A percentile compares a stretch with the other conserved stretches of the same genome.
These are phyloP conservation scores for Blastobasis adustella DNA, from an alignment of 2,888 invertebrate species.

Conservation along the genomic window DNA sequence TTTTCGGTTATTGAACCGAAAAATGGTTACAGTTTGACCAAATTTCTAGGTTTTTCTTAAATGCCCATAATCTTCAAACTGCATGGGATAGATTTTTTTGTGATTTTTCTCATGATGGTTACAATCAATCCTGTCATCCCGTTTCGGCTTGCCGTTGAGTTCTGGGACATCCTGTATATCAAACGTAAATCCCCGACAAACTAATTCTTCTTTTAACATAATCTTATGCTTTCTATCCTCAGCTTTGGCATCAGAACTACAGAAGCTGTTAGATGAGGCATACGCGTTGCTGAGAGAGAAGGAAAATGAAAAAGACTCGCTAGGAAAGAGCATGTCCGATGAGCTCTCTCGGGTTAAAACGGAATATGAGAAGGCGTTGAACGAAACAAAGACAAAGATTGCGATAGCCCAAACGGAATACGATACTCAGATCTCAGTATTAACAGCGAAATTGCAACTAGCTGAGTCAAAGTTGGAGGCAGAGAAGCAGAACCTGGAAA, in stretches of 20 bases:
- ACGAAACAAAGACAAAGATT: slow-evolving; percentile 76
- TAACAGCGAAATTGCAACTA: slow-evolving; percentile 69
- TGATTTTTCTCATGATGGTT: no score
- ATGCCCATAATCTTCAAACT: no score
- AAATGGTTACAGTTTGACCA: no score
- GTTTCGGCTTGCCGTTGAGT: no score
- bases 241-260: slow-evolving; percentile 68
- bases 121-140: no score
- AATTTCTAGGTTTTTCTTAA: no score
- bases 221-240: slow-evolving; percentile 20
- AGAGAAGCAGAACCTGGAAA: slow-evolving; percentile 64
- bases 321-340: slow-evolving; percentile 67
- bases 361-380: slow-evolving; percentile 69
- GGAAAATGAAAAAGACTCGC: slow-evolving; percentile 65
- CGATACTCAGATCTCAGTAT: slow-evolving; percentile 72
- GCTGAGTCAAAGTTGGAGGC: slow-evolving; percentile 65
- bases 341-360: slow-evolving; percentile 54
- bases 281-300: slow-evolving; percentile 69
- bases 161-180: no score
- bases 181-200: no score
- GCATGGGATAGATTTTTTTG: no score
- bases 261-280: slow-evolving; percentile 67
- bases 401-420: slow-evolving; percentile 78
- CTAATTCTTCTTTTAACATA: no score
- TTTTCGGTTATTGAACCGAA: no score